Conservation (phyloP, 2,888 invertebrate species). For the Scaeva pyrastri region DNA sequence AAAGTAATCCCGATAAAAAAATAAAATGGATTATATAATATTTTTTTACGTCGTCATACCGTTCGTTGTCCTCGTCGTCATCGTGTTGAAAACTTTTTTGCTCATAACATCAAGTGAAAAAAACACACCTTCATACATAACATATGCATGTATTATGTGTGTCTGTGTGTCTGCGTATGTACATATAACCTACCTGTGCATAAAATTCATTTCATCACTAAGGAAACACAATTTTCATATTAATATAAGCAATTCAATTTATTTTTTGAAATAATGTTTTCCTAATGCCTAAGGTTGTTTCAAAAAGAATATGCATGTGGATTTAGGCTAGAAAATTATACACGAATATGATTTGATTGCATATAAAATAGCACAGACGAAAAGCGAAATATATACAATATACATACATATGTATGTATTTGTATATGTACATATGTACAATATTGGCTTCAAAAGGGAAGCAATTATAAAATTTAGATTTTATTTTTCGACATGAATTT, state of each 20-base stretch:
- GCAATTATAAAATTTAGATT: no score
- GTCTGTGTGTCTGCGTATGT: not conserved
- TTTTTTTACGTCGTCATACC: not conserved
- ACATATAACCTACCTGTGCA: slow-evolving; percentile 12
- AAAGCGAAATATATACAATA: not conserved
- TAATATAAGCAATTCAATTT: slow-evolving; percentile 45
- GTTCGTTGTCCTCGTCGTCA: no score
- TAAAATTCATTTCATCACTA: slow-evolving; percentile 44
- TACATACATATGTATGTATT: no score
- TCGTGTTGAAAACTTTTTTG: not conserved
- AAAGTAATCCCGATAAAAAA: slow-evolving; percentile 28
- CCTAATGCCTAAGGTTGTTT: slow-evolving; percentile 33
- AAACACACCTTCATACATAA: not conserved
- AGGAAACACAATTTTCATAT: slow-evolving; percentile 48
- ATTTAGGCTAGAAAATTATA: slow-evolving; percentile 22
- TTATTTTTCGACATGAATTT: no score
- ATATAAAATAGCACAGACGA: not conserved
- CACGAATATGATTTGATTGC: slow-evolving; percentile 25
- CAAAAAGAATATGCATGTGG: slow-evolving; percentile 39
- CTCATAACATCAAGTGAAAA: slow-evolving; percentile 10
- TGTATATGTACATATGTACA: no score
- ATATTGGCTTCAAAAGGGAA: no score
- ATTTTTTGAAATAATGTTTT: slow-evolving; percentile 41
- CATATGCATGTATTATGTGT: not conserved
- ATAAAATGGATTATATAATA: not conserved